Percentiles rank a stretch among this genome's conserved stretches.
These are phyloP conservation scores for Melitaea cinxia DNA, from an alignment of 1,140 invertebrate genomes.

Conservation along the genomic window DNA sequence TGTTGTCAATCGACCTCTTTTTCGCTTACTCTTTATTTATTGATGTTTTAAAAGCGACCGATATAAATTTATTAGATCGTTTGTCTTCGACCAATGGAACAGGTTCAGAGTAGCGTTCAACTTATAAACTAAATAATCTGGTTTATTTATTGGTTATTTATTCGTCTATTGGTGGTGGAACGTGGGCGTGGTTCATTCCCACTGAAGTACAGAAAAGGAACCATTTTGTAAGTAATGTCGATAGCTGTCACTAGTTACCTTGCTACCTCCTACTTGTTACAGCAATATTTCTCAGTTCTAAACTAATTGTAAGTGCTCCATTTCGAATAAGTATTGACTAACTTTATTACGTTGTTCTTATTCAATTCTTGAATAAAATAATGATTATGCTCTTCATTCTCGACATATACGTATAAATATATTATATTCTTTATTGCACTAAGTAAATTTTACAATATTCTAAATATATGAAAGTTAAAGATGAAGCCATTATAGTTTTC, in stretches of 20 bases:
- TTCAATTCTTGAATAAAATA: not conserved
- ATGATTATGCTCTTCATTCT: not conserved
- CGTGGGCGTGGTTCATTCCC: slow-evolving; percentile 56
- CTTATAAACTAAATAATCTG: slow-evolving; percentile 52
- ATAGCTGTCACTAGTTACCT: slow-evolving; percentile 28
- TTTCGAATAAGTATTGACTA: slow-evolving; percentile 16
- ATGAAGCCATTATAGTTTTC: not conserved
- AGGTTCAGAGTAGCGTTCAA: slow-evolving; percentile 44
- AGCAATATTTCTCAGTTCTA: slow-evolving; percentile 25
- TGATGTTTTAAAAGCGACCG: slow-evolving; percentile 49
- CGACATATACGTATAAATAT: not conserved
- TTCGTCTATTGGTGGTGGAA: slow-evolving; percentile 47
- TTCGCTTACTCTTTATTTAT: slow-evolving; percentile 43
- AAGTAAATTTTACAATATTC: not conserved
- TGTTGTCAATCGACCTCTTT: slow-evolving; percentile 35
- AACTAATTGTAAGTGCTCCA: slow-evolving; percentile 12
- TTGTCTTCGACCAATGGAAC: slow-evolving; percentile 44
- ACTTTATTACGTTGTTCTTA: not conserved
- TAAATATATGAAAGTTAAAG: not conserved
- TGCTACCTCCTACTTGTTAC: slow-evolving; percentile 35
- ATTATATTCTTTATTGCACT: not conserved
- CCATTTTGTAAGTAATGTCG: slow-evolving; percentile 42
- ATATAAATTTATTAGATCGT: slow-evolving; percentile 57
- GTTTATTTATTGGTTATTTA: slow-evolving; percentile 66
- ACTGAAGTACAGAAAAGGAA: slow-evolving; percentile 44